Evolutionary conservation across 2,888 invertebrate species (phyloP), one percentile per base, ranked within the genome.

Genomic region (Eilema depressum): DNA sequence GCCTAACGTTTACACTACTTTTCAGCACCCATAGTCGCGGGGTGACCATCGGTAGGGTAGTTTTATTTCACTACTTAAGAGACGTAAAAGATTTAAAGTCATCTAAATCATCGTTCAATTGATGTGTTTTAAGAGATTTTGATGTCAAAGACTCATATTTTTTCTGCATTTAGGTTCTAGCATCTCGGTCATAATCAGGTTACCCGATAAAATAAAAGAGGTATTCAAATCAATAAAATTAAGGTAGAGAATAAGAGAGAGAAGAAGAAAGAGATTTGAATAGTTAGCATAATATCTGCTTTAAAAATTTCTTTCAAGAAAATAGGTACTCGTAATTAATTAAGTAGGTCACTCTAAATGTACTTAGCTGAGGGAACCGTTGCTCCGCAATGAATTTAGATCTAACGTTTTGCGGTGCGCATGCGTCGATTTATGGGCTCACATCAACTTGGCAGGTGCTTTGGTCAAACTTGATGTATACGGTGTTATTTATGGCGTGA

Each of bases 301-400:
- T n/a, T n/a, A n/a, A n/a, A n/a, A n/a, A n/a, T n/a, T n/a, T n/a
- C n/a, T n/a, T n/a, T n/a, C n/a, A n/a, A n/a, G n/a, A 20, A 11
- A 33, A 2, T 17, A 17, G 64, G 30, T 14, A 33, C 25, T 72
- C 59, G 69, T 75, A 63, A 78, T 63, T 62, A n/a, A 60, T 37
- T 47, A 75, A 70, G 56, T 71, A 65, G 67, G 70, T 70, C 66
- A 68, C 33, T 11, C 37, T 2, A 33, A 26, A 53, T 33, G 59
- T 56, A 30, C 37, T 56, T 66, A 26, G 28, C n/a, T 17, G 41
- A 64, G 65, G 41, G 41, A 33, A 69, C 66, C 62, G 69, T 72
- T 66, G 69, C 14, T 63, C 30, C 17, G 14, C 68, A 68, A 71
- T 65, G 60, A 71, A 68, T 62, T 68, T 65, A 68, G 30, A 63